Evolutionary conservation across 2,797 vertebrate genomes (phyloP).

Genomic region (Aplochiton taeniatus): DNA sequence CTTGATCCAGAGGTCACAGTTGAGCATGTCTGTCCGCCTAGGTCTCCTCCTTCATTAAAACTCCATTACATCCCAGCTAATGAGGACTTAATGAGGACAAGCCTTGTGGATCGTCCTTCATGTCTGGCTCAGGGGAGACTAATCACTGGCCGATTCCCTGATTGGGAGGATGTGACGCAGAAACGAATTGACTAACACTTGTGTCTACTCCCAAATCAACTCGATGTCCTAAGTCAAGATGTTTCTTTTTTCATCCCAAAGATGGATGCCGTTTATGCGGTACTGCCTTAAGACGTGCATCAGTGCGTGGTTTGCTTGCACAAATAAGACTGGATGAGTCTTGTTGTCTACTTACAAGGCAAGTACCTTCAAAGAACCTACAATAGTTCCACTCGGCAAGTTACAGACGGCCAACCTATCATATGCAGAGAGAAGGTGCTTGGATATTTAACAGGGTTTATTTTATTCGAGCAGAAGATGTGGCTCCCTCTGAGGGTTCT

Average conservation of each 20-base stretch:
- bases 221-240: too few species aligned
- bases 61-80: slow-evolving; percentile 66
- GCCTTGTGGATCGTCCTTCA: slow-evolving; percentile 57
- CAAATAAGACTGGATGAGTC: too few species aligned
- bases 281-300: too few species aligned
- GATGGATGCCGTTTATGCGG: too few species aligned
- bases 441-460: not conserved
- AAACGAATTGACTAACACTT: slow-evolving; percentile 27
- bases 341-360: too few species aligned
- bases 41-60: slow-evolving; percentile 67
- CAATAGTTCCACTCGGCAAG: too few species aligned
- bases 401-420: not conserved
- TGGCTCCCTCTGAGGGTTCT: slow-evolving; percentile 2
- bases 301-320: too few species aligned
- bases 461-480: not conserved
- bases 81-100: slow-evolving; percentile 70
- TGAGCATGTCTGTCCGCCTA: slow-evolving; percentile 51
- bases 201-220: not conserved
- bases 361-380: too few species aligned
- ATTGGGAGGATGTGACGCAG: slow-evolving; percentile 20
- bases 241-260: too few species aligned
- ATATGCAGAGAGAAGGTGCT: not conserved
- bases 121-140: slow-evolving; percentile 57
- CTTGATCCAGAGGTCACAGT: slow-evolving; percentile 42
- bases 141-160: slow-evolving; percentile 49